Percentiles rank a stretch among this genome's conserved stretches.
These are phyloP conservation scores for Drosophila bunnanda DNA, from an alignment of 2,888 invertebrate species.

Conservation along the genomic window DNA sequence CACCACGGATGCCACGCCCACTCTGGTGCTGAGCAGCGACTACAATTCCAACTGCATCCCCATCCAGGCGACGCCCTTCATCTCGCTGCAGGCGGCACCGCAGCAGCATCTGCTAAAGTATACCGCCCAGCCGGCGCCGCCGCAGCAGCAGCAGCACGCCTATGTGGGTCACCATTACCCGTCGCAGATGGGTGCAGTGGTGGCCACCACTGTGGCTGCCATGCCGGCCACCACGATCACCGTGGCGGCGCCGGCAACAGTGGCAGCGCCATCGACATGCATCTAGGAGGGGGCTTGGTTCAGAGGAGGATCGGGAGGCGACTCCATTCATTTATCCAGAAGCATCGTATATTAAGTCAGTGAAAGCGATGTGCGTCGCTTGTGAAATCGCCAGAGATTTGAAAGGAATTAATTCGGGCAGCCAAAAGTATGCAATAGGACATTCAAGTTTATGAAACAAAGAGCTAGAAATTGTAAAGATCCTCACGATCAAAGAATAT, in stretches of 20 bases:
- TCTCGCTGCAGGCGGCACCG: slow-evolving; percentile 57
- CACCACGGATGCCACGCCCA: slow-evolving; percentile 72
- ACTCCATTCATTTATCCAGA: slow-evolving; percentile 25
- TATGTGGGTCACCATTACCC: slow-evolving; percentile 67
- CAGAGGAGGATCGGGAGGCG: slow-evolving; percentile 6
- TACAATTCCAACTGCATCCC: slow-evolving; percentile 83
- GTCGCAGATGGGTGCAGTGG: slow-evolving; percentile 61
- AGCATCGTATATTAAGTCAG: slow-evolving; percentile 37
- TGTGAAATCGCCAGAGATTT: slow-evolving; percentile 16
- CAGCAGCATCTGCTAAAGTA: slow-evolving; percentile 73
- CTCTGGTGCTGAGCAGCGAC: slow-evolving; percentile 79
- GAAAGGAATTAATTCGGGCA: neutral
- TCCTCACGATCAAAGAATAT: neutral
- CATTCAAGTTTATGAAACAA: neutral
- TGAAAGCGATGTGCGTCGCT: neutral
- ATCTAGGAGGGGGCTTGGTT: slow-evolving; percentile 55
- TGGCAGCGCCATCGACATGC: slow-evolving; percentile 68
- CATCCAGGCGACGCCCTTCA: slow-evolving; percentile 76
- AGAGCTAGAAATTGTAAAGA: neutral
- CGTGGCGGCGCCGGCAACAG: slow-evolving; percentile 63
- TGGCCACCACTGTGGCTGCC: slow-evolving; percentile 71
- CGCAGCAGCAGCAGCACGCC: slow-evolving; percentile 61
- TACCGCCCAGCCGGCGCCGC: slow-evolving; percentile 54
- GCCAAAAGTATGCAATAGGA: neutral
- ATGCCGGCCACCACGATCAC: slow-evolving; percentile 74